Evolutionary conservation across 92 coral and sea anemone genomes (phyloP).

Genomic region (Zoanthus solanderi): DNA sequence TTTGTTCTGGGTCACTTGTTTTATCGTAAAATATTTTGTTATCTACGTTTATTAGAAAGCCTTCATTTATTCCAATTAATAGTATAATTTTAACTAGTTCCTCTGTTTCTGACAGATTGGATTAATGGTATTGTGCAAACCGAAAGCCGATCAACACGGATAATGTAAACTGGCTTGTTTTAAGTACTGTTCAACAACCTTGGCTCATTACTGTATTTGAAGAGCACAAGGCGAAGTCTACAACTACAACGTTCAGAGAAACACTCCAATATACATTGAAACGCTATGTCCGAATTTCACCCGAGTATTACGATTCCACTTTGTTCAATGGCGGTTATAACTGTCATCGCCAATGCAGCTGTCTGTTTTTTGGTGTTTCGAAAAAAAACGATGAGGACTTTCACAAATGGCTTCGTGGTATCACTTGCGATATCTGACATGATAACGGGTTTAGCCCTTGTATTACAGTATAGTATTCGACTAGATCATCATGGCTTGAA

Average conservation of each 20-base stretch:
- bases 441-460: constrained; percentile 71
- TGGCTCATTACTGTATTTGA: neutral
- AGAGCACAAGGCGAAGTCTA: neutral
- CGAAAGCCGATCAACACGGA: neutral
- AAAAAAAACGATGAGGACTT: constrained; percentile 77
- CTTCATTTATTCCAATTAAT: neutral
- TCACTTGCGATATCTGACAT: constrained; percentile 87
- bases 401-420: constrained; percentile 85
- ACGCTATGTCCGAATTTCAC: constrained; percentile 15
- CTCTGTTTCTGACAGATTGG: constrained; percentile 18
- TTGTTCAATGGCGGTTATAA: constrained; percentile 59
- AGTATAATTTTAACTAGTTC: neutral
- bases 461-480: constrained; percentile 77
- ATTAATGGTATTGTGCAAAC: neutral
- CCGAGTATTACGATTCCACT: constrained; percentile 59
- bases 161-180: neutral
- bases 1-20: neutral
- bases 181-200: neutral
- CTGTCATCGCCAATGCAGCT: constrained; percentile 62
- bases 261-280: neutral
- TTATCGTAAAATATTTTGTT: neutral
- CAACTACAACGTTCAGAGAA: neutral
- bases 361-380: constrained; percentile 80
- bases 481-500: constrained; percentile 63
- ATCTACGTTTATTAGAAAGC: neutral